Percentiles rank a stretch among this genome's conserved stretches.
Evolutionary conservation across 2,113 vertebrate species (phyloP).

Genomic region (Lophotis ruficrista): DNA sequence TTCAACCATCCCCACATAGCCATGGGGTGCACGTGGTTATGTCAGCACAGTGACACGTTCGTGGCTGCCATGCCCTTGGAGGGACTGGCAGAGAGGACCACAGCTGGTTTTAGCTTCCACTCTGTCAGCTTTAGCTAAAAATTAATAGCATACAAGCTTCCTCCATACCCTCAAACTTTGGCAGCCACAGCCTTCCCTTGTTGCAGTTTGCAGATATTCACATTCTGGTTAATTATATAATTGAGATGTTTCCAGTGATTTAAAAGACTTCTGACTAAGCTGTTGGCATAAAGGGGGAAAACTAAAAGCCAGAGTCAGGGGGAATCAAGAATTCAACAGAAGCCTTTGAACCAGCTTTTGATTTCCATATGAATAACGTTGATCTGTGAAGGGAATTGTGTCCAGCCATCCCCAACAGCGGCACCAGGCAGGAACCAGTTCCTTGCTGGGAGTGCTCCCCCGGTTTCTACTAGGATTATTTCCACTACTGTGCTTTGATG

Average conservation of each 20-base stretch:
- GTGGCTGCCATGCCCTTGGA: background rate
- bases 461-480: background rate
- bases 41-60: background rate
- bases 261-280: conserved; percentile 48
- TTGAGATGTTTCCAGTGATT: conserved; percentile 53
- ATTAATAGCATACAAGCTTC: background rate
- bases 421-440: background rate
- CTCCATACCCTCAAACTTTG: background rate
- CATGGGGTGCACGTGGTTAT: background rate
- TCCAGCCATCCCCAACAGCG: background rate
- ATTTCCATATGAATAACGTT: conserved; percentile 52
- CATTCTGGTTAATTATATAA: conserved; percentile 26
- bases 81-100: background rate
- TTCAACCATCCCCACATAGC: background rate
- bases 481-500: background rate
- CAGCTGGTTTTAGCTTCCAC: background rate
- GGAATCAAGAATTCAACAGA: conserved; percentile 52
- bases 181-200: background rate
- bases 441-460: background rate
- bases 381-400: conserved; percentile 28
- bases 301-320: conserved; percentile 44
- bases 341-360: conserved; percentile 44
- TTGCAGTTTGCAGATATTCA: background rate
- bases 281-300: conserved; percentile 29
- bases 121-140: background rate